Evolutionary conservation across 2,113 vertebrate species (phyloP).

Genomic region (Calidris pygmaea): DNA sequence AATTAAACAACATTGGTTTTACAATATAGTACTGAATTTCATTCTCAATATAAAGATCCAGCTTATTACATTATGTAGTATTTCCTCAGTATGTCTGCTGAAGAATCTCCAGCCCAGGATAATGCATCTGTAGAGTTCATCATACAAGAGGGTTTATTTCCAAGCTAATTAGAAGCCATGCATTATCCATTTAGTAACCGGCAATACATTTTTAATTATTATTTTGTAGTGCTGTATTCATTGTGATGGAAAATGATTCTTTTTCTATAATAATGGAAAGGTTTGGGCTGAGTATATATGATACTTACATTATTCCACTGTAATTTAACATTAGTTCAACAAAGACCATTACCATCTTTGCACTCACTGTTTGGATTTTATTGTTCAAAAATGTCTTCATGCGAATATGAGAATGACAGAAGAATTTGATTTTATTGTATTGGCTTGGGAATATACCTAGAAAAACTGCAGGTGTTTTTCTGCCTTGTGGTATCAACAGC

Average conservation of each 20-base stretch:
- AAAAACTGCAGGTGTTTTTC: neutral
- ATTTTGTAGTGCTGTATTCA: constrained; percentile 17
- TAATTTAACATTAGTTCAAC: neutral
- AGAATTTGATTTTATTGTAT: neutral
- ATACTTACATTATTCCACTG: neutral
- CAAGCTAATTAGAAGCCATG: constrained; percentile 49
- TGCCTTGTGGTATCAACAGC: neutral
- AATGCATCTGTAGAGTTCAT: neutral
- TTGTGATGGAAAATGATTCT: neutral
- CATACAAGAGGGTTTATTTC: constrained; percentile 24
- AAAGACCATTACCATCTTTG: neutral
- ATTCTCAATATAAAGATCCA: neutral
- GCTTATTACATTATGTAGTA: constrained; percentile 4
- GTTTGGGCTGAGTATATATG: neutral
- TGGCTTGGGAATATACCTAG: neutral
- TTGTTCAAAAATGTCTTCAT: neutral
- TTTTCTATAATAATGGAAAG: neutral
- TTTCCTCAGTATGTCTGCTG: constrained; percentile 44
- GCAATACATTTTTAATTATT: constrained; percentile 64
- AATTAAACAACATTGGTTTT: neutral
- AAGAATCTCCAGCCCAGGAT: constrained; percentile 11
- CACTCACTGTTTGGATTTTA: neutral
- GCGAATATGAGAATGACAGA: neutral
- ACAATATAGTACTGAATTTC: neutral
- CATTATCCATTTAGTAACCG: constrained; percentile 58